Percentiles rank a stretch among this genome's conserved stretches.
Conservation (phyloP, 2,888 invertebrate species). For the Mycalesis mineus region DNA sequence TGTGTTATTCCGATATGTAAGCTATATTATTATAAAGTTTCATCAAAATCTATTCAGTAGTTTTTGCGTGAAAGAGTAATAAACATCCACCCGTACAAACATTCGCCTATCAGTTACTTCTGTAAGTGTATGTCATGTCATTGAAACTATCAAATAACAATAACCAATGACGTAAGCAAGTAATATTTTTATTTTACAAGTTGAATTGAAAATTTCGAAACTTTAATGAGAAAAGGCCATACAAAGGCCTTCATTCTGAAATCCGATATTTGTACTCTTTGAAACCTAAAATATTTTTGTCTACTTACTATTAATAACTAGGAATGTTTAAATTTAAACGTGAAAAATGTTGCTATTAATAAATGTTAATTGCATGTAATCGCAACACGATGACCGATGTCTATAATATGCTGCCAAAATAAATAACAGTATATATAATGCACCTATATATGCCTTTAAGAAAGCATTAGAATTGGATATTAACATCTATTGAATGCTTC, state of each 20-base stretch:
- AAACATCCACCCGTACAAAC: no score
- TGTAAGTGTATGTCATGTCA: no score
- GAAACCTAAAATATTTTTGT: background rate
- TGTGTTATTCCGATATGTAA: no score
- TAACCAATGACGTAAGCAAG: background rate
- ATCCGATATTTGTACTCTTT: background rate
- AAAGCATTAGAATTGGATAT: no score
- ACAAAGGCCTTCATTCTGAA: background rate
- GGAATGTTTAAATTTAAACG: background rate
- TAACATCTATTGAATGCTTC: no score
- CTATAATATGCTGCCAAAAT: conserved; percentile 5
- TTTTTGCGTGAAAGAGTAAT: no score
- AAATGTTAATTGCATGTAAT: background rate
- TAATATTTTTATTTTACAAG: background rate
- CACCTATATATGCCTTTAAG: background rate
- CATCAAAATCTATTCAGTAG: no score
- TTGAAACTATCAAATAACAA: background rate
- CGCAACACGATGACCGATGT: background rate
- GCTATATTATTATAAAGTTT: no score
- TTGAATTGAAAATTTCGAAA: background rate
- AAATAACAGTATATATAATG: background rate
- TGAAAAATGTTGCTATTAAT: background rate
- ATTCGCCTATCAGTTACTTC: no score
- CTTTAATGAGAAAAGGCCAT: background rate
- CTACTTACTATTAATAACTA: background rate